phyloP scores from a whole-genome alignment of 2,797 vertebrate species.

The Knipowitschia caucasica region DNA sequence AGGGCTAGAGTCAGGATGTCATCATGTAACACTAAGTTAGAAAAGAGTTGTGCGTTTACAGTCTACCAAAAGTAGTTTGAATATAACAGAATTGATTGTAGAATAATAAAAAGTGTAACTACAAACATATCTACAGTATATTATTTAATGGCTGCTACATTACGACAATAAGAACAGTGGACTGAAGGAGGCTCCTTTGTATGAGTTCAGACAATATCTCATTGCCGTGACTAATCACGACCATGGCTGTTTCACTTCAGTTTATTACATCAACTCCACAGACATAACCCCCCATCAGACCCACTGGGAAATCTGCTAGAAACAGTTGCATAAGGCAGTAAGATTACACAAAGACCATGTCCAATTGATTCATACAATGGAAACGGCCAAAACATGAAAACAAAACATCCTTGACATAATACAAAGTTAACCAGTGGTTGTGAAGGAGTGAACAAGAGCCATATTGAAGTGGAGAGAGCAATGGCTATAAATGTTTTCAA shows the following conservation, averaged over 20 bases:
- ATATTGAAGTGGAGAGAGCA: conserved; percentile 4
- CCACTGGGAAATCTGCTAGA: conserved; percentile 21
- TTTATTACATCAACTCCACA: conserved; percentile 40
- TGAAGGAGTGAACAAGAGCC: conserved; percentile 17
- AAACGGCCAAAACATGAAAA: conserved; percentile 10
- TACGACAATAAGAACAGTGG: conserved; percentile 10
- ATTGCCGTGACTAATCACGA: conserved; percentile 45
- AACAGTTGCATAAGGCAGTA: conserved; percentile 36
- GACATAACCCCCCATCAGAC: conserved; percentile 17
- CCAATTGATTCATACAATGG: conserved; percentile 18
- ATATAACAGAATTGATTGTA: no score
- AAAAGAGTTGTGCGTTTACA: no score
- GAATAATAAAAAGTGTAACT: no score
- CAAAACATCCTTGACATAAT: conserved; percentile 2
- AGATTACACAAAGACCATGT: conserved; percentile 27
- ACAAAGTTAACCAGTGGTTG: conserved; percentile 12
- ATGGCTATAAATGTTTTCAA: no score
- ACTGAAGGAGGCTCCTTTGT: conserved; percentile 9
- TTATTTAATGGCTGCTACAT: no score
- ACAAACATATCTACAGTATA: no score
- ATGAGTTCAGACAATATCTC: conserved; percentile 35
- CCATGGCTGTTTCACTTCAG: conserved; percentile 26
- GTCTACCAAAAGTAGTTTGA: no score
- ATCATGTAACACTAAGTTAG: no score
- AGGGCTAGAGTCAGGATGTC: no score